Conservation (phyloP, 2,113 vertebrate species). For the Meriones unguiculatus region DNA sequence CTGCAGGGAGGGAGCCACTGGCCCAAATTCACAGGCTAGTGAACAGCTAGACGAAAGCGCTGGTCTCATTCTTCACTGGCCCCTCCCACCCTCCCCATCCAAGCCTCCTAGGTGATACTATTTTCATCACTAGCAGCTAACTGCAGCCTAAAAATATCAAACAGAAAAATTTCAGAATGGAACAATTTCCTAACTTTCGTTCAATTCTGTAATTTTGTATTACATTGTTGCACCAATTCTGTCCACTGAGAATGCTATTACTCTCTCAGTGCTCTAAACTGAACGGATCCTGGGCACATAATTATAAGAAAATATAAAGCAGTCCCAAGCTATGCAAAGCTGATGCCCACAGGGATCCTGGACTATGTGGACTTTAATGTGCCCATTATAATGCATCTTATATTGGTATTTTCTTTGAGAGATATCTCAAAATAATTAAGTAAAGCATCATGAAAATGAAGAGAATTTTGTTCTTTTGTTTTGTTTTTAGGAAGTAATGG, state of each 20-base stretch:
- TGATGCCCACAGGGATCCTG: no score
- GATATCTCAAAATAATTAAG: not conserved
- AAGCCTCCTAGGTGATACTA: not conserved
- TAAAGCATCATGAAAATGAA: not conserved
- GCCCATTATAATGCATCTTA: not conserved
- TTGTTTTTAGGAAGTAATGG: not conserved
- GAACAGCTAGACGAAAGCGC: not conserved
- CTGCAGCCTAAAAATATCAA: not conserved
- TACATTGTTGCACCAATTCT: not conserved
- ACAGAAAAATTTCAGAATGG: not conserved
- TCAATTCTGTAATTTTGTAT: not conserved
- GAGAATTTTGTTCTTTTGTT: not conserved
- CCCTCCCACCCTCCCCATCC: no score
- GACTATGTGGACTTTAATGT: not conserved
- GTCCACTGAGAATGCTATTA: not conserved
- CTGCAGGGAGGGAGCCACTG: not conserved
- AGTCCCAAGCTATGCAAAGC: not conserved
- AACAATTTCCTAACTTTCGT: not conserved
- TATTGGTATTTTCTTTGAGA: constrained; percentile 7
- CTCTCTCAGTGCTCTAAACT: not conserved
- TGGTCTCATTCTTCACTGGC: not conserved
- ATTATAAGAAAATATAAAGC: not conserved
- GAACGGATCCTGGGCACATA: not conserved
- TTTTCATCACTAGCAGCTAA: not conserved
- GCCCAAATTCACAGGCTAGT: not conserved